Evolutionary conservation across 2,888 invertebrate species (phyloP), one percentile per base, ranked within the genome.

Genomic region (Chalcis sispes): DNA sequence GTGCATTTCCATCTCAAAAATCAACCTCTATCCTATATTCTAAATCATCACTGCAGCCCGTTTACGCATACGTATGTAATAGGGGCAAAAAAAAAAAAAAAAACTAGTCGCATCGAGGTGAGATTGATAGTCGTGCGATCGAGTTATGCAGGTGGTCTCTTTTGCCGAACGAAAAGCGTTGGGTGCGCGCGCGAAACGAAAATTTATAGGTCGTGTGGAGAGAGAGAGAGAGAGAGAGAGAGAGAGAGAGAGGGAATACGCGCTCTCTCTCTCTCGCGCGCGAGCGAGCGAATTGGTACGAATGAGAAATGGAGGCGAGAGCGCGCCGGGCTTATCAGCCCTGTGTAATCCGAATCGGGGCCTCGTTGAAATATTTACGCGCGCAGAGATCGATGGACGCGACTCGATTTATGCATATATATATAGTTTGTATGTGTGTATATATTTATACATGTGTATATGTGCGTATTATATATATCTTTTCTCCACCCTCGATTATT

Each of bases 301-400:
- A 29, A 59, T 59, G 61, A 76, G 66, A 50, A 46, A 61, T 42
- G 48, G 59, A 8, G n/a, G n/a, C n/a, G 20, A 40, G 15, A 13
- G 10, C 15, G n/a, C 46, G 15, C 25, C 50, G 32, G 23, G 40
- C 50, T 76, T 66, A 77, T 77, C 72, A 32, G 56, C 4, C 23
- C 13, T 46, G 52, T 36, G 59, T 65, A 75, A 71, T 71, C 40
- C 65, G 64, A 75, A 71, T 71, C 69, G 42, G 25, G 1, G 1
- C 4, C 48, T 42, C 61, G 48, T 25, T 72, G 72, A 77, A 69
- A 67, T 67, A 65, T 65, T 70, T 65, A 59, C 52, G 42, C 36
- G 56, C 1, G 8, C 13, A 13, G 32, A 72, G 72, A 77, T 77
- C 62, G 72, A 77, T 72, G 72, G 25, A 15, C 62, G 13, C 0